Evolutionary conservation across 2,113 vertebrate genomes (phyloP), one percentile per base, ranked within the genome.

Genomic region (Macquaria australasica): DNA sequence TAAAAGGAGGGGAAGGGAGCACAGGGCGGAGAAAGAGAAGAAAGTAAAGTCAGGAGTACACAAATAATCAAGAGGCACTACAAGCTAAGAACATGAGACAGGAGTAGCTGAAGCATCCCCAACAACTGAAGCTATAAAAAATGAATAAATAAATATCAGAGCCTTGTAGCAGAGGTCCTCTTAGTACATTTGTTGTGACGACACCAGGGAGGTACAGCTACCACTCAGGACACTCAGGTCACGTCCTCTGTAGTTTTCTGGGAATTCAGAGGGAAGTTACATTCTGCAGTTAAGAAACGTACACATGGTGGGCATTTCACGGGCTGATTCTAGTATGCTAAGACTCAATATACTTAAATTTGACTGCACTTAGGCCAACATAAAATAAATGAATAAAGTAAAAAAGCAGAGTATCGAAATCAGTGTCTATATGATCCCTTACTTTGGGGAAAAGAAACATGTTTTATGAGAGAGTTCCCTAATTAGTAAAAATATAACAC

Each of bases 121-220:
- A n/a, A 39, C 48, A 66, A 25, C 12, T 21, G 69, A 34, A 68
- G 39, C 55, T 68, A 9, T 39, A n/a, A 68, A 50, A 48, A 75
- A 43, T 51, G 60, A 73, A 66, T 56, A 70, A 64, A 75, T 63
- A 87, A 73, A 75, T 5, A 60, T 16, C 39, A 66, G 39, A 70
- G 31, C 34, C 69, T 72, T 74, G n/a, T 60, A 31, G 80, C 8
- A 64, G 63, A 85, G n/a, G 55, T 56, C 43, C 50, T n/a, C 60
- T 45, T 31, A 8, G 43, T 78, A 69, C 31, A 81, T 89, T 53
- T 83, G 85, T 70, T 87, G 76, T 87, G 88, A 88, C 77, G 73
- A 56, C 34, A 62, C 14, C 50, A 51, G 66, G 73, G 69, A 39
- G 9, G 62, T 3, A 34, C 34, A 70, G 72, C 63, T 72, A 14